These are phyloP conservation scores for Myiozetetes cayanensis DNA, from an alignment of 2,113 vertebrate genomes.

Conservation along the genomic window DNA sequence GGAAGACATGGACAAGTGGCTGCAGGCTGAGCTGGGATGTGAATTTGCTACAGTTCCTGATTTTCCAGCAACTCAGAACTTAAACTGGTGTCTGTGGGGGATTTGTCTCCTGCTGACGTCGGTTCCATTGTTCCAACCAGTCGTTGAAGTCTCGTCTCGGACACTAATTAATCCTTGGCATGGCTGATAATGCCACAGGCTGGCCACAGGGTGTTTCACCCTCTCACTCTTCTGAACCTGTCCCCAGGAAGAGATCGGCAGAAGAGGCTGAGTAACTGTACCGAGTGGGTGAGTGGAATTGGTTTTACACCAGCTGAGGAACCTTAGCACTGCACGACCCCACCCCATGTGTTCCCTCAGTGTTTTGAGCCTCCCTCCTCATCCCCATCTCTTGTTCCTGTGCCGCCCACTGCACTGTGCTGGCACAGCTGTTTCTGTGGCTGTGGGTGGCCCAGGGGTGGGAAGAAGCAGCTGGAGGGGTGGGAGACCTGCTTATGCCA, in stretches of 20 bases:
- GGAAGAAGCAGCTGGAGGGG: background rate
- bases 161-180: background rate
- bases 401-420: background rate
- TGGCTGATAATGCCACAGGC: fast-evolving
- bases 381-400: background rate
- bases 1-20: background rate
- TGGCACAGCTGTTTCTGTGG: background rate
- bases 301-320: background rate
- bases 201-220: background rate
- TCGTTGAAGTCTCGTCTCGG: background rate
- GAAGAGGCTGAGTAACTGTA: background rate
- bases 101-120: background rate
- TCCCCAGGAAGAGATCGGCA: background rate
- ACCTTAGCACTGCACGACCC: fast-evolving
- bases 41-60: background rate
- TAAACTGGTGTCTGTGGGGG: background rate
- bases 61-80: background rate
- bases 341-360: background rate
- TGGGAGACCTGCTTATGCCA: background rate
- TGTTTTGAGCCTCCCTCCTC: background rate
- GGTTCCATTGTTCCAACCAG: background rate
- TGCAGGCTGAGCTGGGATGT: background rate
- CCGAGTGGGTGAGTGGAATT: fast-evolving
- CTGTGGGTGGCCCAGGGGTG: background rate
- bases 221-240: background rate